These are phyloP conservation scores for Thecocarcelia acutangulata DNA, from an alignment of 2,888 invertebrate species.

Conservation along the genomic window DNA sequence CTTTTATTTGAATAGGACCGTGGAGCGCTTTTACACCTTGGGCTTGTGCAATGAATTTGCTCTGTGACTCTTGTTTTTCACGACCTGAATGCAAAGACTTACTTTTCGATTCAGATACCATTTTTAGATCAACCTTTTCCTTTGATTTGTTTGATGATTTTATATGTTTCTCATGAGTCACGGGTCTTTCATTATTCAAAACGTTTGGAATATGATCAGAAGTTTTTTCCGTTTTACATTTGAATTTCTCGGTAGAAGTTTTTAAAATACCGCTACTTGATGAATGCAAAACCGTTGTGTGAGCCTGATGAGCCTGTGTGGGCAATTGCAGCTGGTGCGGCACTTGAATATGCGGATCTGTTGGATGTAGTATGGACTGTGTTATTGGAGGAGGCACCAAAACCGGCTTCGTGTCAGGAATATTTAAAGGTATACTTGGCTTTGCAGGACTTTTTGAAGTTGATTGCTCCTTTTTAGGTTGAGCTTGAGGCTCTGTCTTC, in stretches of 20 bases:
- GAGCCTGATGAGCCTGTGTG: constrained; percentile 41
- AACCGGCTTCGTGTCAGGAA: constrained; percentile 59
- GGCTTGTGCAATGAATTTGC: constrained; percentile 48
- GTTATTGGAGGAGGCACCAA: constrained; percentile 20
- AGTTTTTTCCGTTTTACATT: constrained; percentile 68
- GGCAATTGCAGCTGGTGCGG: constrained; percentile 35
- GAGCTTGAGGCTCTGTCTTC: constrained; percentile 37
- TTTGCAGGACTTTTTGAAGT: constrained; percentile 51
- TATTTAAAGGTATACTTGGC: constrained; percentile 6
- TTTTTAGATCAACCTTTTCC: constrained; percentile 41
- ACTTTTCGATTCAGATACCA: constrained; percentile 21
- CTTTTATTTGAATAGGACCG: constrained; percentile 75
- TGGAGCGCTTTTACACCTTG: constrained; percentile 53
- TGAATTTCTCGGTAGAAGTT: constrained; percentile 67
- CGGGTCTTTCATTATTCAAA: constrained; percentile 41
- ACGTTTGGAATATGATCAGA: constrained; percentile 32
- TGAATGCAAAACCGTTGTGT: constrained; percentile 44
- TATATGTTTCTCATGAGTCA: constrained; percentile 52
- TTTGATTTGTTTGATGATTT: constrained; percentile 62
- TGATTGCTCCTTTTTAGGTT: constrained; percentile 51
- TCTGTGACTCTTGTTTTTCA: constrained; percentile 56
- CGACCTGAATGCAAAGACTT: constrained; percentile 34
- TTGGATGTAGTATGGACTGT: constrained; percentile 4
- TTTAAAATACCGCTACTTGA: constrained; percentile 63
- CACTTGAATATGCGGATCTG: constrained; percentile 34